Evolutionary conservation across 1,140 invertebrate genomes (phyloP).

Genomic region (Zophobas morio): DNA sequence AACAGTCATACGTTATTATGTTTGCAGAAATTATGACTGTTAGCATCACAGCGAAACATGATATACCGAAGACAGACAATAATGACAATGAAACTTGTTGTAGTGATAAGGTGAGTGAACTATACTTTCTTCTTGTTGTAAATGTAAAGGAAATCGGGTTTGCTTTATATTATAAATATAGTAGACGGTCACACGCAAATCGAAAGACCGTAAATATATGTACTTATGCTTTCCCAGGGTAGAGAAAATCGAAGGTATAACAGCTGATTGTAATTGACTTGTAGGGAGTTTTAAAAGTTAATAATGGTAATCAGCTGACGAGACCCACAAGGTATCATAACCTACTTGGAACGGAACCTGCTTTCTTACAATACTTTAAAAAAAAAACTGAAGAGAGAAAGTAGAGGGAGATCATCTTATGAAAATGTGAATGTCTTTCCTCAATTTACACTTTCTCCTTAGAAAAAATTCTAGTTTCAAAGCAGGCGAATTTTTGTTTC

Average conservation of each 20-base stretch:
- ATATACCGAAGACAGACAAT: constrained; percentile 45
- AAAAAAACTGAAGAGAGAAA: not conserved
- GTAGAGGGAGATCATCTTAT: not conserved
- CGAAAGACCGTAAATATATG: too few species aligned
- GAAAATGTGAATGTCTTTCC: not conserved
- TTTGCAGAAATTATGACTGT: constrained; percentile 44
- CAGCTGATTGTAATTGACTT: too few species aligned
- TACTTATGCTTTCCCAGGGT: too few species aligned
- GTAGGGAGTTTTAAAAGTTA: too few species aligned
- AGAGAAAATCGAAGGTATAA: too few species aligned
- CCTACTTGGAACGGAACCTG: constrained; percentile 29
- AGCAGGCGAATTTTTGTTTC: constrained; percentile 1
- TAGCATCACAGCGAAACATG: constrained; percentile 46
- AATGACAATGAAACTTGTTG: constrained; percentile 50
- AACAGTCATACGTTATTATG: not conserved
- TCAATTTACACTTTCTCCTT: constrained; percentile 24
- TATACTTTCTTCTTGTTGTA: constrained; percentile 33
- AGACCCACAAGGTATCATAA: not conserved
- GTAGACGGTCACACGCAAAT: not conserved
- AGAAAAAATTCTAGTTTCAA: too few species aligned
- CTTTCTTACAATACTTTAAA: constrained; percentile 10
- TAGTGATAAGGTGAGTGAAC: constrained; percentile 45
- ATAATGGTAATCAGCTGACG: too few species aligned
- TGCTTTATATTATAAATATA: constrained; percentile 6
- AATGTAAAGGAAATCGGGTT: constrained; percentile 18